These are phyloP conservation scores for Iselma pallidipennis DNA, from an alignment of 2,888 invertebrate species.

Conservation along the genomic window DNA sequence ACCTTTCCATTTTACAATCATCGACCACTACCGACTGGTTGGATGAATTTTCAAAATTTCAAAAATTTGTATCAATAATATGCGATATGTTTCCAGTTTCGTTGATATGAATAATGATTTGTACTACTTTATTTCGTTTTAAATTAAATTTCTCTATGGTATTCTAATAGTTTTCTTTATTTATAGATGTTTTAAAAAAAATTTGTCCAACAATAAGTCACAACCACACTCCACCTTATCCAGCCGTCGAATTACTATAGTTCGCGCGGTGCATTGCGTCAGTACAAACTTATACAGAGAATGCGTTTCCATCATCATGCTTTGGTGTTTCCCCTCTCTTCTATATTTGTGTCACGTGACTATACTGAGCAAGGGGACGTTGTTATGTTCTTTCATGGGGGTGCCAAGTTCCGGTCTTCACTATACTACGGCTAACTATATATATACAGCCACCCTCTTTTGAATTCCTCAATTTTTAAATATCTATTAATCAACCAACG, in stretches of 20 bases:
- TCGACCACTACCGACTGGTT: too few species aligned
- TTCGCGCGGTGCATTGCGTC: constrained; percentile 22
- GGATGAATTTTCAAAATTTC: too few species aligned
- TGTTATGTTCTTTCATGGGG: background rate
- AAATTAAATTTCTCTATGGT: too few species aligned
- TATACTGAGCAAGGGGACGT: background rate
- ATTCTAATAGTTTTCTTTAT: too few species aligned
- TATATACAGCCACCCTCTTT: background rate
- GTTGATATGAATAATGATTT: background rate
- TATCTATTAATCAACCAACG: background rate
- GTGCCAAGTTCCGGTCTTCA: background rate
- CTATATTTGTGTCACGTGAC: constrained; percentile 22
- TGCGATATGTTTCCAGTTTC: background rate
- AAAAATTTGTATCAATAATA: too few species aligned
- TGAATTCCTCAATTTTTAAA: background rate
- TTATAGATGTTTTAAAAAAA: too few species aligned
- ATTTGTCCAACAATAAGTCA: too few species aligned
- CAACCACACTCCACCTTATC: background rate
- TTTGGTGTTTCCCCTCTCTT: constrained; percentile 26
- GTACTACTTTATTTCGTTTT: too few species aligned
- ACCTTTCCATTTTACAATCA: background rate
- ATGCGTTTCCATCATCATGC: constrained; percentile 22
- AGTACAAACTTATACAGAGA: background rate
- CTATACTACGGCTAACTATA: background rate
- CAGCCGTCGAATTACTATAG: constrained; percentile 11